A percentile compares a stretch with the other conserved stretches of the same genome.
phyloP scores from a whole-genome alignment of 2,113 vertebrate genomes.

The Indicator maculatus region DNA sequence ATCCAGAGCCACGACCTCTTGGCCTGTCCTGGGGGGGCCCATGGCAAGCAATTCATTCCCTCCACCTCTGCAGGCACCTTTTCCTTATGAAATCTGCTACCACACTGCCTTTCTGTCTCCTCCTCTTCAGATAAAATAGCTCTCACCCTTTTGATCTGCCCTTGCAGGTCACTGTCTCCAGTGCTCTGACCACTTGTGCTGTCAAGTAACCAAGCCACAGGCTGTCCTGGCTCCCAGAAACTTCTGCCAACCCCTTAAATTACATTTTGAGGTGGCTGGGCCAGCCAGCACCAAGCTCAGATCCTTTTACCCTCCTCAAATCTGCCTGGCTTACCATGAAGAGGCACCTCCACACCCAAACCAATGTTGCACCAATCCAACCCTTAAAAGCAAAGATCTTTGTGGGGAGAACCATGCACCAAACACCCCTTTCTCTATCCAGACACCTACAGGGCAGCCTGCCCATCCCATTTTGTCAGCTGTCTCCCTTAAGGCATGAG shows the following conservation, averaged over 20 bases:
- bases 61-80: neutral
- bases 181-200: neutral
- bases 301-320: neutral
- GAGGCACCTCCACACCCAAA: neutral
- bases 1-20: neutral
- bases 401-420: fast-evolving
- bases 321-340: fast-evolving
- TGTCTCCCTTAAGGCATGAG: neutral
- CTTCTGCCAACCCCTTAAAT: neutral
- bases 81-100: neutral
- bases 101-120: neutral
- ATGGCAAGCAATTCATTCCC: neutral
- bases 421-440: neutral
- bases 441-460: neutral
- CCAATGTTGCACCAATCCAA: fast-evolving
- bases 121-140: neutral
- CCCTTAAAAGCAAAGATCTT: neutral
- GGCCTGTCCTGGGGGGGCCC: neutral
- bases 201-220: neutral
- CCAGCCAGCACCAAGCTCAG: neutral
- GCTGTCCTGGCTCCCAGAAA: neutral
- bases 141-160: neutral
- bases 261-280: neutral
- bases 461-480: neutral
- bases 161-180: neutral